Conservation (phyloP, 1,140 invertebrate genomes). For the Eciton burchellii region DNA sequence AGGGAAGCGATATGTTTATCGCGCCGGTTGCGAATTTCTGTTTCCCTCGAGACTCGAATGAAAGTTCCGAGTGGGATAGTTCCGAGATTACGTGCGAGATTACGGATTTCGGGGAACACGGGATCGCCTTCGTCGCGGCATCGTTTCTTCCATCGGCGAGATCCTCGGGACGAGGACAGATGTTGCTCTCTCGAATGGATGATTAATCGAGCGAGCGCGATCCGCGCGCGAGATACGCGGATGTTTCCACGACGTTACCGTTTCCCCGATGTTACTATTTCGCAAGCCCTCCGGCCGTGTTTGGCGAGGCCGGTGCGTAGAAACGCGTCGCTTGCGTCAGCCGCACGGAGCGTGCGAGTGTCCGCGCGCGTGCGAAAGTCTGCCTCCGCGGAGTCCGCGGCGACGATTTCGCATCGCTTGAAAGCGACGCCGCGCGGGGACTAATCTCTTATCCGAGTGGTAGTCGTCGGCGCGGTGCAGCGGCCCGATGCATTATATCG, state of each 20-base stretch:
- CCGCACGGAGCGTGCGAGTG: not conserved
- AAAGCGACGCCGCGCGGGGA: conserved; percentile 29
- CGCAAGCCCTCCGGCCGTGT: conserved; percentile 18
- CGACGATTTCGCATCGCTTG: conserved; percentile 25
- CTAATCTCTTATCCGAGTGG: conserved; percentile 50
- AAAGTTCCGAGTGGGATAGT: too few relatives aligned
- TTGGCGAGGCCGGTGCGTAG: conserved; percentile 1
- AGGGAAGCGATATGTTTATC: not conserved
- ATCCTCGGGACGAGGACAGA: conserved; percentile 22
- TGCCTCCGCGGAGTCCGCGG: not conserved
- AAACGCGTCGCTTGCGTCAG: conserved; percentile 42
- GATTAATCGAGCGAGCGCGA: not conserved
- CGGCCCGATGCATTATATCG: conserved; percentile 44
- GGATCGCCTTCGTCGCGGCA: not conserved
- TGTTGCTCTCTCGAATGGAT: conserved; percentile 36
- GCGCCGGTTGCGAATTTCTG: too few relatives aligned
- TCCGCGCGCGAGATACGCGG: not conserved
- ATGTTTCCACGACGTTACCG: conserved; percentile 1
- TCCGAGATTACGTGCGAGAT: not conserved
- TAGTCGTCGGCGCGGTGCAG: conserved; percentile 25
- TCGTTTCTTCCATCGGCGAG: conserved; percentile 5
- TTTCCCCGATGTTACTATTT: conserved; percentile 19
- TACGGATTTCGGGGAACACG: conserved; percentile 8
- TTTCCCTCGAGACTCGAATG: too few relatives aligned
- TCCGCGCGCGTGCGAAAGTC: conserved; percentile 14